These are phyloP conservation scores for Lytechinus pictus DNA, from an alignment of 35 echinoderm and acorn worm species.

Conservation along the genomic window DNA sequence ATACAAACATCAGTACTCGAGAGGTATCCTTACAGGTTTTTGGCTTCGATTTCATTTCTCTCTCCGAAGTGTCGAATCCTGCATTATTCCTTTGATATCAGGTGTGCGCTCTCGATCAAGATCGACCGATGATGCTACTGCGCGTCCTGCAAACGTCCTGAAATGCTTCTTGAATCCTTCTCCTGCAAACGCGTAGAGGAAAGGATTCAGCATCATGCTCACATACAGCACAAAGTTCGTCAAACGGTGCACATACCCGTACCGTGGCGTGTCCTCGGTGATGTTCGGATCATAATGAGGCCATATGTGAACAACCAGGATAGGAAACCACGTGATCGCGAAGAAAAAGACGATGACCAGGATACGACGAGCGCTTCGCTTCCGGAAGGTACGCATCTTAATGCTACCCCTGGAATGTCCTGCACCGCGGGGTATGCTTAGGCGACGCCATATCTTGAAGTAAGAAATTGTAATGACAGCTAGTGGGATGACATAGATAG, in stretches of 20 bases:
- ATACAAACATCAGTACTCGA: not conserved
- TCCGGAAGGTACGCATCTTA: constrained; percentile 40
- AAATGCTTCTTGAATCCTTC: constrained; percentile 40
- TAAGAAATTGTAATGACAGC: constrained; percentile 7
- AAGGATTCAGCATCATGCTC: constrained; percentile 47
- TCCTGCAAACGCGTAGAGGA: constrained; percentile 42
- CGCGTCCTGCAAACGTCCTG: not conserved
- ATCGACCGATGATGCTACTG: constrained; percentile 20
- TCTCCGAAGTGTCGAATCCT: not conserved
- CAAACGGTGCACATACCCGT: constrained; percentile 42
- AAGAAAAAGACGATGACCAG: constrained; percentile 26
- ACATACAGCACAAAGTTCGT: constrained; percentile 41
- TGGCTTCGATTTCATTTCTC: not conserved
- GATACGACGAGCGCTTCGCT: constrained; percentile 37
- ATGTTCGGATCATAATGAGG: constrained; percentile 16
- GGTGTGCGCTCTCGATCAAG: constrained; percentile 21
- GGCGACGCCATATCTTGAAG: constrained; percentile 16
- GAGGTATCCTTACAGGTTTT: not conserved
- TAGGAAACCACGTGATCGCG: constrained; percentile 18
- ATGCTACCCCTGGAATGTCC: not conserved
- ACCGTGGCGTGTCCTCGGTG: constrained; percentile 24
- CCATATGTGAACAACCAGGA: constrained; percentile 42
- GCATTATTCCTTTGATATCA: not conserved
- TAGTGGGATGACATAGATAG: constrained; percentile 26
- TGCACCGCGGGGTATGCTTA: not conserved